Base-by-base conservation (phyloP, 1,140 invertebrate species). In the Stegodyphus mimosarum region DNA sequence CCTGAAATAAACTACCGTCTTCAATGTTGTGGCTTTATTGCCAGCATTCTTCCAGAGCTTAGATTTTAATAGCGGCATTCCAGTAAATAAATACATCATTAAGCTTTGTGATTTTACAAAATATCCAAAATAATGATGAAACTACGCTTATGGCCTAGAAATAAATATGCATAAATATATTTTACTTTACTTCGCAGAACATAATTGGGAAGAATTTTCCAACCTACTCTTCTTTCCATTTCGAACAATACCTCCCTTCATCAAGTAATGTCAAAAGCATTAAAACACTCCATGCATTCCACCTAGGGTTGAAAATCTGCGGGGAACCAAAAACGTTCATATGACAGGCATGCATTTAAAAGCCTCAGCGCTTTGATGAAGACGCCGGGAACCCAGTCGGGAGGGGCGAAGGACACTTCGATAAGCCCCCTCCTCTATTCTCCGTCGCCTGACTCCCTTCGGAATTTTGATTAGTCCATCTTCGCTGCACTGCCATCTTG, bases 321-420 rank as follows among this genome's bases (percentile, higher is more conserved):
- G 71, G 13, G 15, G 48, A 33, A 33, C 33, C 33, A 33, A 33
- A 33, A 33, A 33, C 33, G 33, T 33, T 33, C 33, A 52, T 48
- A 73, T 73, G 71, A 73, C 71, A 73, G 71, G 71, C 71, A 73
- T 51, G 52, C 52, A 73, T 73, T 73, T 73, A 73, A 73, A 73
- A 73, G 13, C 15, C 51, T 52, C 71, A 13, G 49, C 11, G 7
- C 49, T 18, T 33, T 33, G 13, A 13, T 63, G 33, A 33, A 33
- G 33, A 33, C 33, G 33, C 33, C 33, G 33, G 33, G 33, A 33
- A 63, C n/a, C 11, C 11, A 63, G 60, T 13, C n/a, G 9, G 11
- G 60, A 13, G 60, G 60, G 60, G 60, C 11, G 60, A 63, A n/a
- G 9, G n/a, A 63, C 60, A 63, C 60, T n/a, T 63, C 60, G 7